Evolutionary conservation across 2,797 vertebrate species (phyloP), one percentile per base, ranked within the genome.

Genomic region (Brachymystax lenok): DNA sequence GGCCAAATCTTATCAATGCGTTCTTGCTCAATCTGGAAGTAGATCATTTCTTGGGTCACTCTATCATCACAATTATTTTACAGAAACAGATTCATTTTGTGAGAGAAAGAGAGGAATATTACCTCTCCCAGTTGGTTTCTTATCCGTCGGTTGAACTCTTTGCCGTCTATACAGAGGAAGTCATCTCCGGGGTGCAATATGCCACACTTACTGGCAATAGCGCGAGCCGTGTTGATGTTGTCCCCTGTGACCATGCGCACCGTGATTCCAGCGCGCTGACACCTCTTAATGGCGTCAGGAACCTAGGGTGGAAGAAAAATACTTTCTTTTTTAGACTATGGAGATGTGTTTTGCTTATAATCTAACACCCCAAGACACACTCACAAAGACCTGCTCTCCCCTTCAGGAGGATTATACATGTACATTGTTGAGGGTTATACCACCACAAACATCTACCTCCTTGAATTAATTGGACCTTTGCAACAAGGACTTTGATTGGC

Each of bases 181-280:
- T 99, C 98, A 1, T 98, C 97, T 52, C 97, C 96, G 0, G 95
- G 96, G 1, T 97, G 95, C 78, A 99, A 92, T 91, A 99, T 99
- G 77, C 98, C 97, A 74, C 98, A 99, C 80, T 99, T 99, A 82
- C 92, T 94, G 90, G 98, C 96, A 5, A 99, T 99, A 88, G 98
- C 97, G 1, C 98, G 93, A 27, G 98, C 98, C 0, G 98, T 99
- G 84, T 98, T 97, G 88, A 99, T 98, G 87, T 99, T 99, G 93
- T 99, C 98, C 8, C 98, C 98, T 0, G 98, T 99, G 79, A 99
- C 98, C 98, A 99, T 99, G 77, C 98, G 97, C 75, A 99, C 98
- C 0, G 98, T 99, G 90, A 99, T 99, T 71, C 98, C 98, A 3
- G 98, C 98, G 4, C 95, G 91, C 93, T 99, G 98, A 88, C 98